A percentile compares a stretch with the other conserved stretches of the same genome.
Evolutionary conservation across 1,140 invertebrate genomes (phyloP).

Genomic region (Neodiprion fabricii): DNA sequence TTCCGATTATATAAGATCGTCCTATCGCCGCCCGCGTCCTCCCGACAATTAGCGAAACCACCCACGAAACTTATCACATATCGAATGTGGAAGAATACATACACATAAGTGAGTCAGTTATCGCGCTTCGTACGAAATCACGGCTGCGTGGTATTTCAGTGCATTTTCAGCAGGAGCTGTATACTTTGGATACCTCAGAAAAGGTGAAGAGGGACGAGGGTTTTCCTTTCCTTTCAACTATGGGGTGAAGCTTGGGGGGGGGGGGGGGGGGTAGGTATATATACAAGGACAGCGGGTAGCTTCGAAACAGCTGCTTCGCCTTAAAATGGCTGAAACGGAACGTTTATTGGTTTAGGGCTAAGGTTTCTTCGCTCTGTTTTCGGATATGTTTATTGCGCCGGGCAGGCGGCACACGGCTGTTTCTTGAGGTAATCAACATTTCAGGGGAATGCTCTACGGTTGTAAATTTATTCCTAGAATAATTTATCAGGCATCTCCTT

Average conservation of each 20-base stretch:
- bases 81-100: no score
- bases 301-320: slow-evolving; percentile 1
- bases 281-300: no score
- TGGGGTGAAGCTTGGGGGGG: neutral
- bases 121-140: no score
- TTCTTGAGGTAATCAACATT: neutral
- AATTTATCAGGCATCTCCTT: no score
- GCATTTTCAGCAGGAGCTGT: neutral
- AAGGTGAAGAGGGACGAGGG: neutral
- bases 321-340: slow-evolving; percentile 1
- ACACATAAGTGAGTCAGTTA: no score
- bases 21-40: no score
- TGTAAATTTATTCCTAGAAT: no score
- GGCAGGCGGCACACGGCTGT: neutral
- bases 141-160: no score
- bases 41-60: no score
- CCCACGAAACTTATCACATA: no score
- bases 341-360: slow-evolving; percentile 2
- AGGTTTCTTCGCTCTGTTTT: neutral
- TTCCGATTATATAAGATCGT: no score
- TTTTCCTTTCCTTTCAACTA: neutral
- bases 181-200: neutral
- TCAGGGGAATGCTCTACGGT: neutral
- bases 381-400: neutral
- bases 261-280: neutral